Evolutionary conservation across 2,888 invertebrate genomes (phyloP).

Genomic region (Eupithecia pulchellata): DNA sequence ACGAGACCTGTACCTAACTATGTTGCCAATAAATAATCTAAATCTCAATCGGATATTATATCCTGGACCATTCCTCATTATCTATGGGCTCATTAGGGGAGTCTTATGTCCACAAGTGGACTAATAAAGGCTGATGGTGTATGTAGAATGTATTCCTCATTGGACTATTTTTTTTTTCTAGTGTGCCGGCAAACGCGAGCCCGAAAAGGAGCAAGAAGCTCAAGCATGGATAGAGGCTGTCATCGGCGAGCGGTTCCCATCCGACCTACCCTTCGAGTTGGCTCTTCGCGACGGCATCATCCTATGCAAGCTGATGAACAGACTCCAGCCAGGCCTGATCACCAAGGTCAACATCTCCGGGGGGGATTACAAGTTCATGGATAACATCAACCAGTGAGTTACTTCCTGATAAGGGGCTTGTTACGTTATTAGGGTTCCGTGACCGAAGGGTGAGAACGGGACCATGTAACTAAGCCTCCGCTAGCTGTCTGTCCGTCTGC

Average conservation of each 20-base stretch:
- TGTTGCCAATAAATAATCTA: too few species aligned
- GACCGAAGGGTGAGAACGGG: too few species aligned
- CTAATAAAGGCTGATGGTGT: too few species aligned
- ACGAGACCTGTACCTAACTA: too few species aligned
- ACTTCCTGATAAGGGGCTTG: neutral
- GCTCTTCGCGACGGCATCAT: slow-evolving; percentile 93
- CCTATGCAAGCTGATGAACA: slow-evolving; percentile 95
- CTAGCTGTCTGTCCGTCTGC: too few species aligned
- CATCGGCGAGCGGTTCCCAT: slow-evolving; percentile 91
- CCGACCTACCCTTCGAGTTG: slow-evolving; percentile 89
- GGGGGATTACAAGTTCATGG: slow-evolving; percentile 98
- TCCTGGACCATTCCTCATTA: too few species aligned
- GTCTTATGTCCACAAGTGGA: too few species aligned
- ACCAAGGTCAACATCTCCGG: slow-evolving; percentile 93
- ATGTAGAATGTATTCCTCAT: too few species aligned
- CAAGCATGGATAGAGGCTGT: slow-evolving; percentile 94
- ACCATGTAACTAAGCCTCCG: too few species aligned
- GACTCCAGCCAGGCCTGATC: slow-evolving; percentile 93
- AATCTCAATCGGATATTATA: too few species aligned
- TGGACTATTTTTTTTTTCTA: slow-evolving; percentile 66
- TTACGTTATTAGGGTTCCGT: too few species aligned
- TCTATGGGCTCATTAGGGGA: too few species aligned
- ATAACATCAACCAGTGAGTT: slow-evolving; percentile 93
- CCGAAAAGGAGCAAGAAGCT: slow-evolving; percentile 92
- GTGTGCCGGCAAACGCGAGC: slow-evolving; percentile 93